Conservation (phyloP, 2,888 invertebrate species). For the Prionchulus punctatus region DNA sequence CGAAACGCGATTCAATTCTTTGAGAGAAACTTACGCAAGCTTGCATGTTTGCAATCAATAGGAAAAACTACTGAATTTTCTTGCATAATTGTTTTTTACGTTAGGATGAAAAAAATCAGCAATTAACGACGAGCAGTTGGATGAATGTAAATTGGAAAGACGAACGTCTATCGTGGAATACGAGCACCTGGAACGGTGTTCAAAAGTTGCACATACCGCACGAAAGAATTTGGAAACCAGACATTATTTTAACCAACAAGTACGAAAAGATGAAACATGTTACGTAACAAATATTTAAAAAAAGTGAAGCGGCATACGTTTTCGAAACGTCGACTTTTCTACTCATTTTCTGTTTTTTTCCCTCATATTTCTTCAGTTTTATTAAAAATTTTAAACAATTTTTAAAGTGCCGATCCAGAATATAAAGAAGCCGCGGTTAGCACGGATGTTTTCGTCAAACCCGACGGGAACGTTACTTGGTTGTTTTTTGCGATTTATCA, state of each 20-base stretch:
- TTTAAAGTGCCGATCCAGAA: conserved; percentile 33
- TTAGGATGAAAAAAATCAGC: conserved; percentile 30
- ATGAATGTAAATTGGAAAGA: conserved; percentile 31
- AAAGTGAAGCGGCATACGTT: too few species aligned
- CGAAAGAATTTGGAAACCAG: conserved; percentile 27
- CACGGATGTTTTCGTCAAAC: conserved; percentile 42
- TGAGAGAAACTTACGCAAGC: conserved; percentile 2
- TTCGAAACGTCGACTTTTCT: background rate
- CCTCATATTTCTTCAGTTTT: too few species aligned
- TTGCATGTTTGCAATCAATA: background rate
- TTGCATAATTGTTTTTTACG: background rate
- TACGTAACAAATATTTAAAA: too few species aligned
- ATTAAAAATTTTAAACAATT: background rate
- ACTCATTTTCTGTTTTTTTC: conserved; percentile 1
- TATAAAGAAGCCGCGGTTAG: conserved; percentile 37
- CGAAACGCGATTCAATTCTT: conserved; percentile 29
- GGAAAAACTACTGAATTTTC: background rate
- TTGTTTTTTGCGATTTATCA: conserved; percentile 43
- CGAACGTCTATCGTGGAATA: conserved; percentile 15
- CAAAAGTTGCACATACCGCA: conserved; percentile 28
- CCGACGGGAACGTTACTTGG: conserved; percentile 44
- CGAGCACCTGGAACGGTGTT: conserved; percentile 15
- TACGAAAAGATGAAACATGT: too few species aligned
- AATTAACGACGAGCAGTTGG: conserved; percentile 28
- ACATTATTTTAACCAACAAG: conserved; percentile 29